A percentile compares a stretch with the other conserved stretches of the same genome.
Conservation (phyloP, 1,140 invertebrate species). For the Dendroctonus valens region DNA sequence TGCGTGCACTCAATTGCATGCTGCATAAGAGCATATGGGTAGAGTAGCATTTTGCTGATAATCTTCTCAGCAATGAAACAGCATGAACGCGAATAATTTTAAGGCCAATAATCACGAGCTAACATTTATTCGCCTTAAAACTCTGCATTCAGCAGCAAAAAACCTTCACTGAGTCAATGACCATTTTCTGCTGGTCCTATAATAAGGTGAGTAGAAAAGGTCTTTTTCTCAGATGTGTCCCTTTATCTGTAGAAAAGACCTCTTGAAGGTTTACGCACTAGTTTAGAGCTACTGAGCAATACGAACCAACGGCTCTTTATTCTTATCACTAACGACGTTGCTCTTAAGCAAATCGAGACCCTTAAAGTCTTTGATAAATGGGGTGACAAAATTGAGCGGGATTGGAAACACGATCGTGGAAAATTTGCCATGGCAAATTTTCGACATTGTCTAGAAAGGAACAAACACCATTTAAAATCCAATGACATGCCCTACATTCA, state of each 20-base stretch:
- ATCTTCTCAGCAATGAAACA: neutral
- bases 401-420: slow-evolving; percentile 97
- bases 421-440: slow-evolving; percentile 96
- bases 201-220: slow-evolving; percentile 1
- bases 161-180: neutral
- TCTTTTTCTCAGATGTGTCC: slow-evolving; percentile 22
- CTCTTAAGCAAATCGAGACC: slow-evolving; percentile 11
- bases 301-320: slow-evolving; percentile 13
- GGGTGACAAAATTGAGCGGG: slow-evolving; percentile 84
- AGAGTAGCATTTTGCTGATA: slow-evolving; percentile 5
- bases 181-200: neutral
- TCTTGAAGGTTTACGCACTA: slow-evolving; percentile 1
- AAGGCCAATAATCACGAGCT: slow-evolving; percentile 17
- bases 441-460: slow-evolving; percentile 78
- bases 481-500: slow-evolving; percentile 4
- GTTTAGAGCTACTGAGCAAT: neutral
- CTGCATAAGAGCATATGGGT: no score
- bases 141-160: slow-evolving; percentile 1
- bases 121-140: slow-evolving; percentile 9
- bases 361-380: slow-evolving; percentile 24
- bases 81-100: neutral
- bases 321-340: slow-evolving; percentile 11
- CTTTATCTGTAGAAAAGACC: slow-evolving; percentile 25
- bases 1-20: no score
- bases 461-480: slow-evolving; percentile 1